Conservation (phyloP, 2,888 invertebrate species). For the Octodonta nipae region DNA sequence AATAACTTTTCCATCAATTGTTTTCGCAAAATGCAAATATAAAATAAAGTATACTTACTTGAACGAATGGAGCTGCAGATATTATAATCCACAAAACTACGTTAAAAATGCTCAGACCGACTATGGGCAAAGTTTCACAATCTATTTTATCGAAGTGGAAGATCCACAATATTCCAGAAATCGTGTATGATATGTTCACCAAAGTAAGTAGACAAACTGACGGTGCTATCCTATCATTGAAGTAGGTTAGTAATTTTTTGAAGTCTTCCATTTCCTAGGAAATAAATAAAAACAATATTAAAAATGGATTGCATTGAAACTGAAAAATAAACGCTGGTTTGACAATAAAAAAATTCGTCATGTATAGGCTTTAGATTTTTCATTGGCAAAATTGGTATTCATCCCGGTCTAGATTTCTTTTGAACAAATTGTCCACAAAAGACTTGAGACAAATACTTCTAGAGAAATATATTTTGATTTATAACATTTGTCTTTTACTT, state of each 20-base stretch:
- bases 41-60: too few species aligned
- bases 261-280: slow-evolving; percentile 65
- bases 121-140: slow-evolving; percentile 43
- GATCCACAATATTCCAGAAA: slow-evolving; percentile 56
- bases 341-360: too few species aligned
- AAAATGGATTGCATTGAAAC: not conserved
- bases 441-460: too few species aligned
- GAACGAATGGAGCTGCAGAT: slow-evolving; percentile 54
- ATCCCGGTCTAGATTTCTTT: too few species aligned
- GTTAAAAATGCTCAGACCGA: slow-evolving; percentile 47
- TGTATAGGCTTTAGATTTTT: too few species aligned
- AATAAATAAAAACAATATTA: not conserved
- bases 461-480: too few species aligned
- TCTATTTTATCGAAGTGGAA: slow-evolving; percentile 47
- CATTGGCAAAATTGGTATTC: too few species aligned
- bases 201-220: slow-evolving; percentile 66
- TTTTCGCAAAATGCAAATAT: too few species aligned
- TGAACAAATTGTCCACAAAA: too few species aligned
- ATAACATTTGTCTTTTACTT: too few species aligned
- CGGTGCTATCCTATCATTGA: slow-evolving; percentile 63
- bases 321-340: too few species aligned
- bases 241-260: slow-evolving; percentile 58
- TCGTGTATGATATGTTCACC: slow-evolving; percentile 59
- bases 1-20: too few species aligned
- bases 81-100: slow-evolving; percentile 52